phyloP scores from a whole-genome alignment of 2,113 vertebrate species.

The Corynorhinus townsendii region DNA sequence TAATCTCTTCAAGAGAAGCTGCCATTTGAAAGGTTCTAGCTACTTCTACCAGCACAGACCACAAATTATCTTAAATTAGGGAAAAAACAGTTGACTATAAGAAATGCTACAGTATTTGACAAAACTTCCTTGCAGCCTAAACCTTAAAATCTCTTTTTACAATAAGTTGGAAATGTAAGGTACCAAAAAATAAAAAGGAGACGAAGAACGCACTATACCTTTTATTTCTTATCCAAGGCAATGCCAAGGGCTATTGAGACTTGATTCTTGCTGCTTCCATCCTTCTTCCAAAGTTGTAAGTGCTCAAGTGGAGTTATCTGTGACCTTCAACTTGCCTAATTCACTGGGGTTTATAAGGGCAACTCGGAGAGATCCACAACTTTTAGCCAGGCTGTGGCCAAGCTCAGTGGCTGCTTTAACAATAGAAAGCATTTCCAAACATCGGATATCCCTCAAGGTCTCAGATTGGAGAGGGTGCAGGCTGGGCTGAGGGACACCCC shows the following conservation, averaged over 20 bases:
- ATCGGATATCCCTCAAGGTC: not conserved
- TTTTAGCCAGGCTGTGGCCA: not conserved
- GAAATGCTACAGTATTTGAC: not conserved
- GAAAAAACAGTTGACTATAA: not conserved
- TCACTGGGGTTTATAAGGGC: not conserved
- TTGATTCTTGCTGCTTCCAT: not conserved
- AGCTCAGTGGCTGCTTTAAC: not conserved
- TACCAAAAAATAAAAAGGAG: not conserved
- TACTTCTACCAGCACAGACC: not conserved
- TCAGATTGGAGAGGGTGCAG: too few relatives aligned
- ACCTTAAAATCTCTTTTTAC: not conserved
- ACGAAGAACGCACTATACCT: not conserved
- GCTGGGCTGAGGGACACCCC: too few relatives aligned
- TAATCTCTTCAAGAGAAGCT: not conserved
- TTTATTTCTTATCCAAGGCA: not conserved
- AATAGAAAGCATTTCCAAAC: not conserved
- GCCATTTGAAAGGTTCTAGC: not conserved
- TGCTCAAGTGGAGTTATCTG: not conserved
- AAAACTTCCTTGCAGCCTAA: not conserved
- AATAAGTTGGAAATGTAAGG: not conserved
- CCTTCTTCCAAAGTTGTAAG: not conserved
- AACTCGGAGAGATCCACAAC: not conserved
- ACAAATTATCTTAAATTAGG: not conserved
- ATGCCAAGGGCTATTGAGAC: not conserved
- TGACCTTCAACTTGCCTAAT: not conserved